A percentile compares a stretch with the other conserved stretches of the same genome.
These are phyloP conservation scores for Erebia aethiops DNA, from an alignment of 2,888 invertebrate genomes.

Conservation along the genomic window DNA sequence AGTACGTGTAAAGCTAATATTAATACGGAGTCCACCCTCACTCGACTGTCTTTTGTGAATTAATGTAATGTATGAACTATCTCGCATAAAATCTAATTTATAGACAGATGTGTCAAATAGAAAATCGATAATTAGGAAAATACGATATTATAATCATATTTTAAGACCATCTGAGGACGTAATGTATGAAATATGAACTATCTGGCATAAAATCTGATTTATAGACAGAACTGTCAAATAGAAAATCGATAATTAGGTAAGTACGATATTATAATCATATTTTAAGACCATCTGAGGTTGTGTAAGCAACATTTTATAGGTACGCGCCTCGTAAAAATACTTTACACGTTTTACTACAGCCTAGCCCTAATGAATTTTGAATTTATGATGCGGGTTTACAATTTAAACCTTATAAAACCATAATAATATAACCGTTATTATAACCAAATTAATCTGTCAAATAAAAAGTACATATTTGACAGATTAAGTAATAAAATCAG, in stretches of 20 bases:
- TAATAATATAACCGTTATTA: conserved; percentile 21
- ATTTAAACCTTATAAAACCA: conserved; percentile 32
- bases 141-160: neutral
- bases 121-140: neutral
- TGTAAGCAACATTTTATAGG: conserved; percentile 28
- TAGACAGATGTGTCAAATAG: neutral
- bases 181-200: too few species aligned
- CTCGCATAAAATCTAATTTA: neutral
- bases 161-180: conserved; percentile 28
- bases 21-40: too few species aligned
- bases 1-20: too few species aligned
- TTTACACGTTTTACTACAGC: conserved; percentile 38
- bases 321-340: conserved; percentile 37
- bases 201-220: neutral
- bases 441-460: conserved; percentile 27
- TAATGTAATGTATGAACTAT: neutral
- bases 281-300: conserved; percentile 31
- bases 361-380: conserved; percentile 36
- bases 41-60: neutral
- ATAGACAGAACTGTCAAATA: neutral
- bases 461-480: conserved; percentile 37
- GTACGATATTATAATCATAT: neutral
- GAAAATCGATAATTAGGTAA: neutral
- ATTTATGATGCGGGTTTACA: conserved; percentile 35
- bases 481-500: conserved; percentile 36